Percentiles rank a stretch among this genome's conserved stretches.
These are phyloP conservation scores for Drosophila incognita DNA, from an alignment of 2,888 invertebrate species.

Conservation along the genomic window DNA sequence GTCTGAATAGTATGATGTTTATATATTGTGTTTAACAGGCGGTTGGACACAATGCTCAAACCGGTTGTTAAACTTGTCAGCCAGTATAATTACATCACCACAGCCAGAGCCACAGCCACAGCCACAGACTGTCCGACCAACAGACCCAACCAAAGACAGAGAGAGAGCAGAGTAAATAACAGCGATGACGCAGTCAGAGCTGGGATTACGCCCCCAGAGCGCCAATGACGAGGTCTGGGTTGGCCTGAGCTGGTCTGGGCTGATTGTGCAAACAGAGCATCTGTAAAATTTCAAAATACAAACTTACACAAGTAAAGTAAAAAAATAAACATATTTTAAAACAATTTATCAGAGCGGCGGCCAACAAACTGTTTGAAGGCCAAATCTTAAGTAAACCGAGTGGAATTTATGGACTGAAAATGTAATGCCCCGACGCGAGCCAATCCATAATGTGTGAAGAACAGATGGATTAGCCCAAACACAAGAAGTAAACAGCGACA, in stretches of 20 bases:
- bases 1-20: constrained; percentile 26
- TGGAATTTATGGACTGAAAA: constrained; percentile 31
- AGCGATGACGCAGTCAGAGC: constrained; percentile 23
- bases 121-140: constrained; percentile 1
- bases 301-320: constrained; percentile 20
- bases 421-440: constrained; percentile 21
- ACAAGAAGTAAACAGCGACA: constrained; percentile 2
- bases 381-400: constrained; percentile 18
- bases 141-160: constrained; percentile 5
- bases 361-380: constrained; percentile 22
- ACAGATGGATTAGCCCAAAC: constrained; percentile 19
- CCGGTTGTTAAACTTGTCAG: constrained; percentile 69
- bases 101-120: neutral
- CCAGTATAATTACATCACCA: constrained; percentile 73
- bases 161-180: constrained; percentile 4
- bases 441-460: constrained; percentile 30
- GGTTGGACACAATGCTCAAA: constrained; percentile 51
- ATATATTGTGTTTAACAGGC: constrained; percentile 34
- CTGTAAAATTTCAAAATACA: constrained; percentile 55
- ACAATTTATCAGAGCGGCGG: neutral
- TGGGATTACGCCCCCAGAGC: constrained; percentile 42
- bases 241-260: neutral
- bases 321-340: constrained; percentile 9
- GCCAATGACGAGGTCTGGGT: constrained; percentile 25
- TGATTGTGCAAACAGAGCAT: constrained; percentile 36